Percentiles rank a stretch among this genome's conserved stretches.
These are phyloP conservation scores for Temnothorax ravouxi DNA, from an alignment of 2,888 invertebrate species.

Conservation along the genomic window DNA sequence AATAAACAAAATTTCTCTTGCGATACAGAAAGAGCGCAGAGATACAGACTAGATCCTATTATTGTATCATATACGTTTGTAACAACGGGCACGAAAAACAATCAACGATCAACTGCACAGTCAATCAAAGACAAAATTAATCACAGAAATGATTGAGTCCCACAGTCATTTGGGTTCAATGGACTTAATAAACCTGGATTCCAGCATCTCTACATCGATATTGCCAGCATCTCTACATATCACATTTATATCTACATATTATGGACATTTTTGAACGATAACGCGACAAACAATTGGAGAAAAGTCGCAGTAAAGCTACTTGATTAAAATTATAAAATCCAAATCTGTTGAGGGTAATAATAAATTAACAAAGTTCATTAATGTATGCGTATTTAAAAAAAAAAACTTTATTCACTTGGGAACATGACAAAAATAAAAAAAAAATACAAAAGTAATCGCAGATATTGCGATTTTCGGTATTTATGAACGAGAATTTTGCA, in stretches of 20 bases:
- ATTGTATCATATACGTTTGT: not conserved
- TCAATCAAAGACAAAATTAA: slow-evolving; percentile 15
- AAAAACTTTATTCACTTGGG: not conserved
- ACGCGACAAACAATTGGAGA: not conserved
- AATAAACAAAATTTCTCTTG: not conserved
- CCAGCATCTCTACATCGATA: not conserved
- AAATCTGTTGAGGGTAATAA: not conserved
- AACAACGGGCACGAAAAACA: slow-evolving; percentile 1
- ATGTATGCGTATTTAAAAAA: not conserved
- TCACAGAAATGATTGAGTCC: not conserved
- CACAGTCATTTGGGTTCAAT: not conserved
- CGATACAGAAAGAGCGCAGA: not conserved
- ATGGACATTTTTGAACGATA: not conserved
- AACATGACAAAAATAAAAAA: not conserved
- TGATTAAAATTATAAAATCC: not conserved
- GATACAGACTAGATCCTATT: not conserved
- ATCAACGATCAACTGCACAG: not conserved
- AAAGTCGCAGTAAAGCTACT: not conserved
- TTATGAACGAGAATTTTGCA: not conserved
- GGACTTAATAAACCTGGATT: not conserved
- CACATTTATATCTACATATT: not conserved
- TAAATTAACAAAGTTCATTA: not conserved
- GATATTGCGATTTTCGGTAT: not conserved
- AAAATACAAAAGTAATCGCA: not conserved
- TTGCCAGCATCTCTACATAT: not conserved